These are phyloP conservation scores for Drosophila anomelani DNA, from an alignment of 2,888 invertebrate genomes.

Conservation along the genomic window DNA sequence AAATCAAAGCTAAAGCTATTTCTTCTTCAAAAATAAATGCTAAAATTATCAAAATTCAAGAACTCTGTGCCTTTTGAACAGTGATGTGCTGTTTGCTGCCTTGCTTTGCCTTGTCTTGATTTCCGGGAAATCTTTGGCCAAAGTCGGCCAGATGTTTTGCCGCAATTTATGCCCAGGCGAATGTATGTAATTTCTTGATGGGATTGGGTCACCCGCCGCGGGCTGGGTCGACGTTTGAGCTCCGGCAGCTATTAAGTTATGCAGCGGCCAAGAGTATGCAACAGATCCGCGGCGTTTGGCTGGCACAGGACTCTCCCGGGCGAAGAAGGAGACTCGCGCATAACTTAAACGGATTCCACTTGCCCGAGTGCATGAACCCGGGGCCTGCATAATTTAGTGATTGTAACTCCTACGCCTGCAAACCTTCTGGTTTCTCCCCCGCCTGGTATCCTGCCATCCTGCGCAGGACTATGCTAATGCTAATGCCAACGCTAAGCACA, in stretches of 20 bases:
- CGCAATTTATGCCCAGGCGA: constrained; percentile 54
- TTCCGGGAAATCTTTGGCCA: background rate
- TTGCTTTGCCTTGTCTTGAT: background rate
- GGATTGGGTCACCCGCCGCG: background rate
- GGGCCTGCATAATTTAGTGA: constrained; percentile 65
- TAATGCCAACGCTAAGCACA: constrained; percentile 30
- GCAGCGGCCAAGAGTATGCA: constrained; percentile 44
- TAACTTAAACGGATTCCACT: constrained; percentile 42
- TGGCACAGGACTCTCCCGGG: background rate
- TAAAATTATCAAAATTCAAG: background rate
- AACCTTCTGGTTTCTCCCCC: background rate
- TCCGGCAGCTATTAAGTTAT: constrained; percentile 47
- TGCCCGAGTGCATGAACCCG: constrained; percentile 40
- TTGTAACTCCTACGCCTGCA: background rate
- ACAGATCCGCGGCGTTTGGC: constrained; percentile 29
- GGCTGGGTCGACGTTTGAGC: background rate
- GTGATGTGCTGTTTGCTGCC: background rate
- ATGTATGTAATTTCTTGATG: constrained; percentile 34
- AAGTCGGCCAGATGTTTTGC: constrained; percentile 13
- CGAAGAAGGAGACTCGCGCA: constrained; percentile 15
- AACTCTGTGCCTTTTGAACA: background rate
- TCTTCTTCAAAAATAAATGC: too few species aligned
- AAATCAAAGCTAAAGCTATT: too few species aligned
- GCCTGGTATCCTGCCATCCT: background rate
- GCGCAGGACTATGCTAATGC: constrained; percentile 33